phyloP scores from a whole-genome alignment of 2,113 vertebrate genomes.

The Hydrolagus affinis region DNA sequence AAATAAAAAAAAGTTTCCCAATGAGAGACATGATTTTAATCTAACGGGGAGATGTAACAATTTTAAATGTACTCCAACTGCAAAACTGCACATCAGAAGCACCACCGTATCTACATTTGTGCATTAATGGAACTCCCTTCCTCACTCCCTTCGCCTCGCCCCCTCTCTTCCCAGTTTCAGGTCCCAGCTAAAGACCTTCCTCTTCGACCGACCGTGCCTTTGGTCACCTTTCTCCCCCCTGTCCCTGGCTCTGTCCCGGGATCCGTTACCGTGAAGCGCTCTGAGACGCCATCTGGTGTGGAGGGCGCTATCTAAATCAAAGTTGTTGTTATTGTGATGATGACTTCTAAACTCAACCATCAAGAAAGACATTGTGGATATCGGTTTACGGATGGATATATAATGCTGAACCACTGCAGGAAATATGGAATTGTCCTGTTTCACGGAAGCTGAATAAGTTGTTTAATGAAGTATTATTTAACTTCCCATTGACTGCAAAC shows the following conservation, averaged over 20 bases:
- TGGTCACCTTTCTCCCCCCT: no score
- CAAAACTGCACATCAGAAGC: no score
- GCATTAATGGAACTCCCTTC: no score
- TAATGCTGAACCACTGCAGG: not conserved
- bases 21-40: not conserved
- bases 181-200: not conserved
- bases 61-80: no score
- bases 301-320: no score
- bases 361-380: not conserved
- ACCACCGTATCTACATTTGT: no score
- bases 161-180: not conserved
- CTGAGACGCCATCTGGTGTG: no score
- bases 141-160: not conserved
- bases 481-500: not conserved
- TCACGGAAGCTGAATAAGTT: not conserved
- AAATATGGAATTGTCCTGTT: not conserved
- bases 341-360: not conserved
- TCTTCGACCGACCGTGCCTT: no score
- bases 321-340: not conserved
- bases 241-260: no score
- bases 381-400: not conserved
- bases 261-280: no score
- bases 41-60: not conserved
- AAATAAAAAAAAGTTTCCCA: conserved; percentile 32
- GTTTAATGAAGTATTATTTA: not conserved